Evolutionary conservation across 2,797 vertebrate species (phyloP), one percentile per base, ranked within the genome.

Genomic region (Anabacerthia variegaticeps): DNA sequence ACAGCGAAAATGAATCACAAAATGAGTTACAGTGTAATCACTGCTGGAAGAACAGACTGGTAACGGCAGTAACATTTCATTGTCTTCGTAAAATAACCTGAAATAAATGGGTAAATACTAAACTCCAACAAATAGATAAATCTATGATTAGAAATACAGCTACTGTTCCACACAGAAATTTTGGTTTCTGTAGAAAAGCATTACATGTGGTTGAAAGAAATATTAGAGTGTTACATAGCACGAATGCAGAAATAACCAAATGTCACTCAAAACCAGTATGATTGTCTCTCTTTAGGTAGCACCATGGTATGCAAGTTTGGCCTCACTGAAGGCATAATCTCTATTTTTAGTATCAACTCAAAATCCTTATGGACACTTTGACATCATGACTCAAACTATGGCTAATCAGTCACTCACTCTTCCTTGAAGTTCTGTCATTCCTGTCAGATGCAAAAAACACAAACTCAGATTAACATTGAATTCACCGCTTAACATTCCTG

Each of bases 21-120:
- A 81, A 89, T 61, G 77, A 58, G 21, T 83, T 95, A 62, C 0
- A 0, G 26, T 54, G 61, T 74, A 58, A 93, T 91, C 86, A 34
- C 68, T 90, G 56, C 79, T 92, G 55, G 56, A 95, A 93, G 41
- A 93, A 54, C 10, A 92, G 78, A 79, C 12, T 66, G 83, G 96
- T 58, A 96, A 79, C 85, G 23, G 65, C 81, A 94, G 91, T 84
- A 84, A 90, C 65, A 85, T 89, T 92, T 62, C 24, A 75, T 24
- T 73, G 34, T 68, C 78, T 83, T 92, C 75, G 59, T 85, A 90
- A 90, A 65, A 62, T 67, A 91, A 89, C 30, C 24, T 94, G 62
- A 54, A 95, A 94, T 97, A 93, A 88, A 58, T 87, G 92, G 78
- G 68, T 96, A 94, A 93, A 92, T 76, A 85, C 68, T 76, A 86